A percentile compares a stretch with the other conserved stretches of the same genome.
phyloP scores from a whole-genome alignment of 2,797 vertebrate species.

The Brachyrhaphis roseni region DNA sequence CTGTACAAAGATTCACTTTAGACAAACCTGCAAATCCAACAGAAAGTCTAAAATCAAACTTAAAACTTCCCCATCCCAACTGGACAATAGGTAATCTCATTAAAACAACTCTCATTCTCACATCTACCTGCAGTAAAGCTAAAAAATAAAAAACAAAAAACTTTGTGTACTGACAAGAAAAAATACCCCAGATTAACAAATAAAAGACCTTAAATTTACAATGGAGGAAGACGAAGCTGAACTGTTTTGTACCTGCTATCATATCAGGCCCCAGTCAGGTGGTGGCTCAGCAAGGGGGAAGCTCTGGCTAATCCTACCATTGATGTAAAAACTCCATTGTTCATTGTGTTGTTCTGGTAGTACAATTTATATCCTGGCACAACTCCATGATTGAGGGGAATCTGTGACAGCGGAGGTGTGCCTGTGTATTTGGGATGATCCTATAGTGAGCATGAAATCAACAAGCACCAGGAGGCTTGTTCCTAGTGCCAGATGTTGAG shows the following conservation, averaged over 20 bases:
- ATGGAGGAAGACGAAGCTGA: constrained; percentile 49
- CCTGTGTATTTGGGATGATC: constrained; percentile 65
- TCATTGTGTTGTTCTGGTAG: constrained; percentile 59
- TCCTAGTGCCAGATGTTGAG: constrained; percentile 74
- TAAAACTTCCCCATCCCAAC: constrained; percentile 37
- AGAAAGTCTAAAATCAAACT: constrained; percentile 36
- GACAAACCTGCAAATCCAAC: neutral
- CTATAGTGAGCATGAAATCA: constrained; percentile 66
- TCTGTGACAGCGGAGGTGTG: constrained; percentile 58
- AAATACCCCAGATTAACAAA: constrained; percentile 60
- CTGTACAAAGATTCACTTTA: neutral
- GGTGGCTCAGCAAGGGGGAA: constrained; percentile 57
- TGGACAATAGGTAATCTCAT: constrained; percentile 47
- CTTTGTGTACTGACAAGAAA: constrained; percentile 45
- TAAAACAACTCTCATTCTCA: constrained; percentile 54
- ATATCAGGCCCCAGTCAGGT: constrained; percentile 60
- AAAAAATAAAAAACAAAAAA: constrained; percentile 23
- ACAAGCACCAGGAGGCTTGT: constrained; percentile 49
- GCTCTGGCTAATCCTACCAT: constrained; percentile 70
- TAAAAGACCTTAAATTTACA: constrained; percentile 52
- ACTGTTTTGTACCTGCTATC: constrained; percentile 62
- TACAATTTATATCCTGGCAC: constrained; percentile 67
- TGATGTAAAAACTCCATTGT: constrained; percentile 70
- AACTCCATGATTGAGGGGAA: constrained; percentile 54
- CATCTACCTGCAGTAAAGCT: constrained; percentile 11